These are phyloP conservation scores for Calycopis cecrops DNA, from an alignment of 1,140 invertebrate species.

Conservation along the genomic window DNA sequence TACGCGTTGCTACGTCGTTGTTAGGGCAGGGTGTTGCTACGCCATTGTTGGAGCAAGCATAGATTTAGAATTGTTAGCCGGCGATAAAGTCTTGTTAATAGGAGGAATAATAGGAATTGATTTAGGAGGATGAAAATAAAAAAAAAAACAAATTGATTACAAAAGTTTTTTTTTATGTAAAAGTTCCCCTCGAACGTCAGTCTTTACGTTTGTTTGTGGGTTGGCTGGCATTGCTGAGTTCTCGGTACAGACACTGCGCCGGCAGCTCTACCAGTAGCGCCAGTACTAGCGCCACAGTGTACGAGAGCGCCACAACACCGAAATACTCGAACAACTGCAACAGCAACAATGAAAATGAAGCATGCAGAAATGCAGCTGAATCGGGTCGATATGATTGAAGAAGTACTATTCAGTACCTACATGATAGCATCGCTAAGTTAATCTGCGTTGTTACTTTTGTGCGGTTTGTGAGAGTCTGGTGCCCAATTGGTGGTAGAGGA, in stretches of 20 bases:
- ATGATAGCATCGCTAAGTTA: too few relatives aligned
- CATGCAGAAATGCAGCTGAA: neutral
- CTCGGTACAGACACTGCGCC: constrained; percentile 38
- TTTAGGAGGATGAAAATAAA: neutral
- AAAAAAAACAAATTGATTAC: neutral
- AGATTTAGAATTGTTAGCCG: too few relatives aligned
- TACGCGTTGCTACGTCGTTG: too few relatives aligned
- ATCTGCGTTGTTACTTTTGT: too few relatives aligned
- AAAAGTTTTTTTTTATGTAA: neutral
- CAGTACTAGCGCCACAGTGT: constrained; percentile 43
- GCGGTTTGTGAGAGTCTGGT: too few relatives aligned
- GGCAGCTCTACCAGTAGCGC: constrained; percentile 55
- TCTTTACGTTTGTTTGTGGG: neutral
- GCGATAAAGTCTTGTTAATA: too few relatives aligned
- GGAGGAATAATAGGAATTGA: too few relatives aligned
- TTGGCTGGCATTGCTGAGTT: constrained; percentile 22
- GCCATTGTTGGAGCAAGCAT: too few relatives aligned
- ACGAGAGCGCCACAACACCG: constrained; percentile 44
- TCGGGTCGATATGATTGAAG: neutral
- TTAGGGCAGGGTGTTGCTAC: too few relatives aligned
- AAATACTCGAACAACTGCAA: constrained; percentile 49
- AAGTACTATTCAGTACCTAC: too few relatives aligned
- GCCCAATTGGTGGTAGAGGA: too few relatives aligned
- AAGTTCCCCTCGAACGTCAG: neutral
- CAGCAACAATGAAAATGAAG: too few relatives aligned